Evolutionary conservation across 2,797 vertebrate genomes (phyloP).

Genomic region (Molossus alvarezi): DNA sequence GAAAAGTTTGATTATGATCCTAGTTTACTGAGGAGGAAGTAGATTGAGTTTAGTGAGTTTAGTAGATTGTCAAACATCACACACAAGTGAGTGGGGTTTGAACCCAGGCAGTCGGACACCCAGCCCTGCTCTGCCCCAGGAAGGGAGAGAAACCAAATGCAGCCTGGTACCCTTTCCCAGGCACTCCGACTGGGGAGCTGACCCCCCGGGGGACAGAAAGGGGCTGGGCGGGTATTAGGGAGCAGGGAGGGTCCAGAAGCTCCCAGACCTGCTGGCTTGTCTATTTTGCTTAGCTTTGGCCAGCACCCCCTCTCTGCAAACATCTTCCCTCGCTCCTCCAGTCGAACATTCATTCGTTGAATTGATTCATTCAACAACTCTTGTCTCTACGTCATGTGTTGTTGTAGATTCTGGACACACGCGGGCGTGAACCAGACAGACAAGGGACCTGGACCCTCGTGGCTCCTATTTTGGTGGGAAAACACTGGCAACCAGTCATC

Average conservation of each 20-base stretch:
- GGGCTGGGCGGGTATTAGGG: background rate
- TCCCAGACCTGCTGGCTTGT: background rate
- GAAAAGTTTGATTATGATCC: background rate
- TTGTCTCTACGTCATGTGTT: background rate
- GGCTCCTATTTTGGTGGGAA: background rate
- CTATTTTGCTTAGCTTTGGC: background rate
- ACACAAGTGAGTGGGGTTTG: background rate
- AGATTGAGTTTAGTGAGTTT: too few relatives aligned
- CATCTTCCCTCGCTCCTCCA: background rate
- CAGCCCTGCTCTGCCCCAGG: background rate
- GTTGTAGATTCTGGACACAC: background rate
- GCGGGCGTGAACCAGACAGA: background rate
- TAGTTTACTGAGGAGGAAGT: background rate
- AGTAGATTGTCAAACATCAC: background rate
- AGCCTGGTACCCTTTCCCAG: background rate
- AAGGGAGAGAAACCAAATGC: background rate
- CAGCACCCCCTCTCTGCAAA: background rate
- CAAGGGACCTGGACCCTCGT: background rate
- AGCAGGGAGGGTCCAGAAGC: background rate
- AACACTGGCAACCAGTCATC: too few relatives aligned
- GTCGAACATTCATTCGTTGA: background rate
- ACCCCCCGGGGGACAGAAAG: background rate
- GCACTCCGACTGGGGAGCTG: background rate
- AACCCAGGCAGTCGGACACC: background rate
- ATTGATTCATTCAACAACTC: background rate